Evolutionary conservation across 2,888 invertebrate genomes (phyloP).

Genomic region (Tinea pellionella): DNA sequence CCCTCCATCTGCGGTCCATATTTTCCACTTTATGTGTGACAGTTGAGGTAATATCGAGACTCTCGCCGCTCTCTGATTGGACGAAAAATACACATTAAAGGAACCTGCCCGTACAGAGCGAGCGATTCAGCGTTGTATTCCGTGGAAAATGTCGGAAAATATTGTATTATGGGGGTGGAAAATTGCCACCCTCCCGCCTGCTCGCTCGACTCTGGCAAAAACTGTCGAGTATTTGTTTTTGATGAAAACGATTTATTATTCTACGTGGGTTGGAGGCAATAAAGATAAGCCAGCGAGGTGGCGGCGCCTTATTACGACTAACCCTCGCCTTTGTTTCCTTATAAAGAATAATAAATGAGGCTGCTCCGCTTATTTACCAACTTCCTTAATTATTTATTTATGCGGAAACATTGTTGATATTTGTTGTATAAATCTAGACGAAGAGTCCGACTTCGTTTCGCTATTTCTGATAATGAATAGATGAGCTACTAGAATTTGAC

Average conservation of each 20-base stretch:
- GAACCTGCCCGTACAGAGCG: constrained; percentile 66
- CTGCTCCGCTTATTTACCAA: constrained; percentile 66
- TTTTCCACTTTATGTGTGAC: constrained; percentile 73
- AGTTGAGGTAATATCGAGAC: constrained; percentile 72
- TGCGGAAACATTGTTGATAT: constrained; percentile 62
- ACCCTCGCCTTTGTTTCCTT: constrained; percentile 71
- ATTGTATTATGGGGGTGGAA: constrained; percentile 71
- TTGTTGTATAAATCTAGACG: constrained; percentile 35
- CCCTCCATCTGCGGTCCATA: constrained; percentile 66
- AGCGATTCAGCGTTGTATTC: constrained; percentile 70
- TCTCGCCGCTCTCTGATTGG: constrained; percentile 70
- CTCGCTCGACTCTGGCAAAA: constrained; percentile 68
- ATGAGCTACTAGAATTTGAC: background rate
- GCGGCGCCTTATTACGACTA: constrained; percentile 70
- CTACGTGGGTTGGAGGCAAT: constrained; percentile 71
- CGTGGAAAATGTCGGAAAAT: constrained; percentile 71
- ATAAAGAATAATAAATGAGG: constrained; percentile 71
- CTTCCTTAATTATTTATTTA: constrained; percentile 68
- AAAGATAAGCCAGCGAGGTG: constrained; percentile 71
- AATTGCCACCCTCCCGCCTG: constrained; percentile 67
- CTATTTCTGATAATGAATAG: constrained; percentile 1
- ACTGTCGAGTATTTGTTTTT: constrained; percentile 72
- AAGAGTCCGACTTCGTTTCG: background rate
- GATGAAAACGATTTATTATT: constrained; percentile 72
- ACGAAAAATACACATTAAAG: constrained; percentile 72